These are phyloP conservation scores for Aurelia sp. DNA, from an alignment of 30 jellyfish, hydroid and myxozoan genomes.

Conservation along the genomic window DNA sequence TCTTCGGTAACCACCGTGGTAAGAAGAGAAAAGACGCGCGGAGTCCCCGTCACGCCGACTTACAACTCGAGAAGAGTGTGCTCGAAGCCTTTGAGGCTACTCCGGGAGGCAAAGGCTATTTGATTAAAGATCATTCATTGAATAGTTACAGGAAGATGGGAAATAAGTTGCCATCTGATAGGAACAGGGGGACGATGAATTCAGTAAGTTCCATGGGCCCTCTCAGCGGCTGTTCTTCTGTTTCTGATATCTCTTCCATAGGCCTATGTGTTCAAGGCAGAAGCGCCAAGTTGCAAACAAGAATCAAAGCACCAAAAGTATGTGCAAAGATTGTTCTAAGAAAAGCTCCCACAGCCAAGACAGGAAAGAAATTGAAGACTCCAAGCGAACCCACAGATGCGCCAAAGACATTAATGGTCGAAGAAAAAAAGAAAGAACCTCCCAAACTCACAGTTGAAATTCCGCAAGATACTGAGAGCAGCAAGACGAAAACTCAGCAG, in stretches of 20 bases:
- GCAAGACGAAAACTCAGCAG: not conserved
- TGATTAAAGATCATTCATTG: not conserved
- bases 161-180: not conserved
- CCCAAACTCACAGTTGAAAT: not conserved
- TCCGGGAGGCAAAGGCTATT: too few species aligned
- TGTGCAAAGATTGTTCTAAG: not conserved
- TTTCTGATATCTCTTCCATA: not conserved
- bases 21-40: not conserved
- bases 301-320: not conserved
- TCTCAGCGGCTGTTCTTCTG: too few species aligned
- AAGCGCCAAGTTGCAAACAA: not conserved
- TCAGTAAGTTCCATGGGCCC: not conserved
- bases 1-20: not conserved
- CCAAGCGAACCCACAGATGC: not conserved
- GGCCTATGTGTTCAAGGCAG: slow-evolving; percentile 11
- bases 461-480: not conserved
- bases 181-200: not conserved
- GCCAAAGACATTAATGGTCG: not conserved
- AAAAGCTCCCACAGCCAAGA: not conserved
- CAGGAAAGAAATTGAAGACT: not conserved
- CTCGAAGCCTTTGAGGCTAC: too few species aligned
- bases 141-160: not conserved
- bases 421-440: not conserved
- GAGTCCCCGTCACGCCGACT: not conserved
- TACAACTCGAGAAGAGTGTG: not conserved